phyloP scores from a whole-genome alignment of 1,140 invertebrate species.

The Subanguina moxae region DNA sequence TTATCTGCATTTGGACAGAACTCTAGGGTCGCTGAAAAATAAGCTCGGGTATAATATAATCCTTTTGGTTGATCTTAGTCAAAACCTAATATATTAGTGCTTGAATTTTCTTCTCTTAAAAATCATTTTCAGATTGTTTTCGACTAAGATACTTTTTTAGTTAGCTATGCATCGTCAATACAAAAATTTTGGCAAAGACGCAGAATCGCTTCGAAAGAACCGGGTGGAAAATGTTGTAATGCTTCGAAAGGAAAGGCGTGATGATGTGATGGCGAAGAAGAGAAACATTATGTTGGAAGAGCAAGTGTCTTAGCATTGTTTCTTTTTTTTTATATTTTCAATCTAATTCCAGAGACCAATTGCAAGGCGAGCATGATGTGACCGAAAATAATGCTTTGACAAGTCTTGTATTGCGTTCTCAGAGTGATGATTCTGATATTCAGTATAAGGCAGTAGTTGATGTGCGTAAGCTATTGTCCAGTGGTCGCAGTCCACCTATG shows the following conservation, averaged over 20 bases:
- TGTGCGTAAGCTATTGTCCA: constrained; percentile 80
- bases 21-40: no score
- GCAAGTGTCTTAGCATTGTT: neutral
- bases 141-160: no score
- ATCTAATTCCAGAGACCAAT: no score
- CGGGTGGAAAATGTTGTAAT: constrained; percentile 91
- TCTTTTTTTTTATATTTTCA: no score
- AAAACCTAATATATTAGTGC: no score
- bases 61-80: no score
- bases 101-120: no score
- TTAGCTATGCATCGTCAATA: constrained; percentile 29
- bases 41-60: no score
- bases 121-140: no score
- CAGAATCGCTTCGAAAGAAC: constrained; percentile 44
- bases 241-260: constrained; percentile 88
- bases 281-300: constrained; percentile 71
- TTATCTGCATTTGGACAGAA: no score
- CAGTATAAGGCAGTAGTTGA: constrained; percentile 46
- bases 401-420: constrained; percentile 17
- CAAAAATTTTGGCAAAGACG: constrained; percentile 52
- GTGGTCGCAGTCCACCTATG: constrained; percentile 95
- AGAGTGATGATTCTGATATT: constrained; percentile 31
- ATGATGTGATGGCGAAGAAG: constrained; percentile 87
- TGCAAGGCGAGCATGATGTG: no score
- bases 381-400: no score